These are phyloP conservation scores for Stomatorhinus walkeri DNA, from an alignment of 2,797 vertebrate genomes.

Conservation along the genomic window DNA sequence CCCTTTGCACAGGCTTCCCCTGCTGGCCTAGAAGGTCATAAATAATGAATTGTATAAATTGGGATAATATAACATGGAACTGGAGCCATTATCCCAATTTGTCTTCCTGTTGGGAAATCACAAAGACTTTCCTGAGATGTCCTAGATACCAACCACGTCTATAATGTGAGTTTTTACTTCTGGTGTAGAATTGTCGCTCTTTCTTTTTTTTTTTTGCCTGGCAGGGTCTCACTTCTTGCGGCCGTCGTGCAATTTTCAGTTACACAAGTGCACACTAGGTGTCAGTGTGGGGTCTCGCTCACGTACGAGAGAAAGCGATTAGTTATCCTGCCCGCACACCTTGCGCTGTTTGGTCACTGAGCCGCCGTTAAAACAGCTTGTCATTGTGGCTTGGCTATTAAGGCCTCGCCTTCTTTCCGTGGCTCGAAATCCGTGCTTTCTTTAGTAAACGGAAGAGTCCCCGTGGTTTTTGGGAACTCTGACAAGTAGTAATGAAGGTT, in stretches of 20 bases:
- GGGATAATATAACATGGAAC: background rate
- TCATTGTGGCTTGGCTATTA: background rate
- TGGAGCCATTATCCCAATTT: background rate
- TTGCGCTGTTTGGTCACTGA: background rate
- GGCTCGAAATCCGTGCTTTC: background rate
- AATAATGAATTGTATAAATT: background rate
- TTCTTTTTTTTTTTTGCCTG: background rate
- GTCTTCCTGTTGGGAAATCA: background rate
- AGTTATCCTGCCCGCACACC: slow-evolving; percentile 11
- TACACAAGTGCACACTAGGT: slow-evolving; percentile 47
- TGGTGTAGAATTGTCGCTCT: background rate
- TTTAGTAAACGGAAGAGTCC: slow-evolving; percentile 7
- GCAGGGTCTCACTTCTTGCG: background rate
- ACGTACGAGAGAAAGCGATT: slow-evolving; percentile 20
- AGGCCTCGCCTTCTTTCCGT: background rate
- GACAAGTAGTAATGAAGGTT: background rate
- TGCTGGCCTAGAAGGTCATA: background rate
- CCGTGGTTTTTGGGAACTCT: background rate
- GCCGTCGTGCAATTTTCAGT: background rate
- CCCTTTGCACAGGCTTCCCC: background rate
- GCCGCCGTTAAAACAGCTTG: background rate
- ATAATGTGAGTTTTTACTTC: background rate
- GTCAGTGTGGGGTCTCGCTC: slow-evolving; percentile 51
- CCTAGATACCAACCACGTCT: background rate
- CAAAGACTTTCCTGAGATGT: background rate